Evolutionary conservation across 2,888 invertebrate genomes (phyloP).

Genomic region (Eurytoma californica): DNA sequence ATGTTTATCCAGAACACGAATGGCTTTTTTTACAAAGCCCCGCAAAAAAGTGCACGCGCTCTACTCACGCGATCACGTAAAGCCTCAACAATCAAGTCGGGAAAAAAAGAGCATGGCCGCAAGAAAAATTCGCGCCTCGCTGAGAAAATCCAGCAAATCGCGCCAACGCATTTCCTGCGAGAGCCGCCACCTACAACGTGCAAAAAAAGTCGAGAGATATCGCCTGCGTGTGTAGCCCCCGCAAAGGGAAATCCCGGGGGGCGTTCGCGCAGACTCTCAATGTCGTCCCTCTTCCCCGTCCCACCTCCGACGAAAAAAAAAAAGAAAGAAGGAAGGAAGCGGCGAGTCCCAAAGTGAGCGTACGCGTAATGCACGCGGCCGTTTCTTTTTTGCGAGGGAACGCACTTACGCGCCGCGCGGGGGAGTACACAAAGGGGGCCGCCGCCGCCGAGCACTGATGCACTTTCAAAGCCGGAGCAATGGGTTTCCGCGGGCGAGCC

Average conservation of each 20-base stretch:
- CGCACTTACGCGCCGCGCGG: background rate
- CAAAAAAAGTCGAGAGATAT: background rate
- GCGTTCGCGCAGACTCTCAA: constrained; percentile 30
- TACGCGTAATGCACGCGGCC: constrained; percentile 26
- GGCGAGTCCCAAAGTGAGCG: constrained; percentile 9
- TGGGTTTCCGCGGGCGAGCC: background rate
- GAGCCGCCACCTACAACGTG: background rate
- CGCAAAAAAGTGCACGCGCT: background rate
- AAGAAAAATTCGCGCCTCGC: background rate
- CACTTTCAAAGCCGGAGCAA: background rate
- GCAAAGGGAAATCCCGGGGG: constrained; percentile 16
- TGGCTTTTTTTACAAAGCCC: background rate
- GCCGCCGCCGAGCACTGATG: background rate
- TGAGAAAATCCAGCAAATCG: constrained; percentile 9
- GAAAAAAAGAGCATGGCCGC: background rate
- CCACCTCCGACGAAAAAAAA: background rate
- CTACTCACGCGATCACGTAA: background rate
- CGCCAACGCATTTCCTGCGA: constrained; percentile 12
- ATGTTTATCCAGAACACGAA: too few relatives aligned
- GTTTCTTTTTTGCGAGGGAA: too few relatives aligned
- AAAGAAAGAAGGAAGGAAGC: background rate
- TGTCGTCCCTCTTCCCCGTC: background rate
- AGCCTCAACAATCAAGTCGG: too few relatives aligned
- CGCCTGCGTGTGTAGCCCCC: background rate
- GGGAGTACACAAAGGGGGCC: constrained; percentile 10